Evolutionary conservation across 2,888 invertebrate genomes (phyloP).

Genomic region (Cosmia pyralina): DNA sequence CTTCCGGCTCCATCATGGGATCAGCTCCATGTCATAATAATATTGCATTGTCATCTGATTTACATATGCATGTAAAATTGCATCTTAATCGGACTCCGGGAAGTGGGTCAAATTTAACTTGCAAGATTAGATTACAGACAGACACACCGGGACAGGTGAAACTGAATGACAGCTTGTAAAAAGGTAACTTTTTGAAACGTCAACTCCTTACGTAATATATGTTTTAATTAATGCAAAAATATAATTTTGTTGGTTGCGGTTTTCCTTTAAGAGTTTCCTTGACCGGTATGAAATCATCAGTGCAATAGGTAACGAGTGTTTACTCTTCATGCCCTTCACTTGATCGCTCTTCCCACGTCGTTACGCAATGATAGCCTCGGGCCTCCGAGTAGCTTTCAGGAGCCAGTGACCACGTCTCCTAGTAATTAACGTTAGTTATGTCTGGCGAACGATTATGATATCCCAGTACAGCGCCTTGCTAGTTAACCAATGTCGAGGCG

Average conservation of each 20-base stretch:
- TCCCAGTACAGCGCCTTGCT: constrained; percentile 69
- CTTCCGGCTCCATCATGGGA: no score
- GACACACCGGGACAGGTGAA: no score
- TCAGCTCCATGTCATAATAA: no score
- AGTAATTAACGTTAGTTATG: constrained; percentile 74
- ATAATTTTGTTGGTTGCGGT: constrained; percentile 68
- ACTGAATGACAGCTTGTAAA: neutral
- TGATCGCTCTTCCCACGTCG: constrained; percentile 76
- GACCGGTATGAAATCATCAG: constrained; percentile 87
- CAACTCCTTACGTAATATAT: constrained; percentile 20
- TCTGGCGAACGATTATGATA: constrained; percentile 76
- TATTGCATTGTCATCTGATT: no score
- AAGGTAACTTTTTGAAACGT: neutral
- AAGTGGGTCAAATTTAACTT: no score
- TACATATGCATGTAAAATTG: no score
- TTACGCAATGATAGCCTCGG: constrained; percentile 77
- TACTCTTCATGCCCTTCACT: constrained; percentile 83
- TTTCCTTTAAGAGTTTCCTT: constrained; percentile 83
- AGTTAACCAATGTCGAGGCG: constrained; percentile 74
- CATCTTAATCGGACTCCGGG: no score
- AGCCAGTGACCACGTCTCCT: constrained; percentile 66
- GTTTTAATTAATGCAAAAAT: constrained; percentile 59
- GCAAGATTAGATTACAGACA: no score
- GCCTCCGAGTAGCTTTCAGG: constrained; percentile 74
- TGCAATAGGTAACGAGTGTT: constrained; percentile 76